Conservation (phyloP, 2,888 invertebrate species). For the Saturnia japonica region DNA sequence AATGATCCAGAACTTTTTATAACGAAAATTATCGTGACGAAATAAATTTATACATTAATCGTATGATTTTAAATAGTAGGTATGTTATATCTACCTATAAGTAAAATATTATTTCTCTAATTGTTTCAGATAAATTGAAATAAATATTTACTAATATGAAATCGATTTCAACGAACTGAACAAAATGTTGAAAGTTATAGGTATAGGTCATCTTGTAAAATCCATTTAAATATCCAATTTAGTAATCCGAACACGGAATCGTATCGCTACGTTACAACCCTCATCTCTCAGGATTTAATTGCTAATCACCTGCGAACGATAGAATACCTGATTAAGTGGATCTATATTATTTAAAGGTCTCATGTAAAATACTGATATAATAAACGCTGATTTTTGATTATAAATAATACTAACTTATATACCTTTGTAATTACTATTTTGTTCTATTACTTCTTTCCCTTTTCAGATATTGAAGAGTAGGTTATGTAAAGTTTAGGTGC, state of each 20-base stretch:
- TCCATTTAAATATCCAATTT: constrained; percentile 23
- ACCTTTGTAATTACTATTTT: not conserved
- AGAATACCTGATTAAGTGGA: constrained; percentile 44
- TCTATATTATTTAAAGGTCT: constrained; percentile 11
- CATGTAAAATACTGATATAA: constrained; percentile 9
- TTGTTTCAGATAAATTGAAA: not conserved
- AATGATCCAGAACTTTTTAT: too few relatives aligned
- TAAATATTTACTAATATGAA: not conserved
- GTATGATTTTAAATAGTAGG: too few relatives aligned
- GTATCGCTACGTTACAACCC: constrained; percentile 40
- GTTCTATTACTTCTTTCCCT: not conserved
- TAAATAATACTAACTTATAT: not conserved
- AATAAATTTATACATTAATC: too few relatives aligned
- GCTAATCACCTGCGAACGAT: constrained; percentile 50
- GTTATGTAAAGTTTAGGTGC: too few relatives aligned
- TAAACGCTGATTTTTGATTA: constrained; percentile 11
- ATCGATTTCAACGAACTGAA: not conserved
- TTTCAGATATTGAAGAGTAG: not conserved
- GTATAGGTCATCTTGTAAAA: constrained; percentile 15
- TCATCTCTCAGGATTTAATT: constrained; percentile 49
- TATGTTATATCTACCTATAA: too few relatives aligned
- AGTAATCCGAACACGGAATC: constrained; percentile 36
- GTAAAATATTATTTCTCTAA: not conserved
- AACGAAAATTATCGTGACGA: too few relatives aligned
- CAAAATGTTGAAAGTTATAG: constrained; percentile 3